Conservation (phyloP, 2,888 invertebrate species). For the Ganaspis brasiliensis region DNA sequence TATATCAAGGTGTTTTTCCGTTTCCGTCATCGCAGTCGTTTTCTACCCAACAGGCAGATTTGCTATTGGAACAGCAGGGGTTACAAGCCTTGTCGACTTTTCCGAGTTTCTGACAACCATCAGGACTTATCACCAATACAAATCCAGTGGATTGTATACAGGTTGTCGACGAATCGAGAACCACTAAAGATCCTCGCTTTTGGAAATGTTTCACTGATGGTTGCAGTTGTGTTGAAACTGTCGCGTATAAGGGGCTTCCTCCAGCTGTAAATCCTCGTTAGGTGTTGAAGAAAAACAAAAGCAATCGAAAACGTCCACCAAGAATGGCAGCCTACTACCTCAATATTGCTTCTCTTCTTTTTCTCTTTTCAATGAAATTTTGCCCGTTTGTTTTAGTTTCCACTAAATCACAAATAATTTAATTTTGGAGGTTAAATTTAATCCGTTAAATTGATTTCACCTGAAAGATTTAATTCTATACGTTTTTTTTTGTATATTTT, state of each 20-base stretch:
- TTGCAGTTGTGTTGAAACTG: slow-evolving; percentile 44
- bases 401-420: not conserved
- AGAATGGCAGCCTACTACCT: slow-evolving; percentile 4
- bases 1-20: slow-evolving; percentile 70
- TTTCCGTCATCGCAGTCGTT: slow-evolving; percentile 55
- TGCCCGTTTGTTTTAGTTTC: not conserved
- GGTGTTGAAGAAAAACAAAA: slow-evolving; percentile 60
- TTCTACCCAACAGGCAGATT: slow-evolving; percentile 53
- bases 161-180: slow-evolving; percentile 42
- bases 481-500: too few relatives aligned
- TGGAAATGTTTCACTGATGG: slow-evolving; percentile 21
- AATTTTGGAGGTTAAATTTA: too few relatives aligned
- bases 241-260: slow-evolving; percentile 39
- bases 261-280: slow-evolving; percentile 54
- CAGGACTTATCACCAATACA: slow-evolving; percentile 56
- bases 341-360: not conserved
- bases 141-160: slow-evolving; percentile 50
- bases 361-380: not conserved
- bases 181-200: slow-evolving; percentile 28
- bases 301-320: slow-evolving; percentile 45
- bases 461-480: too few relatives aligned
- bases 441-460: too few relatives aligned
- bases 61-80: slow-evolving; percentile 58
- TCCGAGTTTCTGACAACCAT: slow-evolving; percentile 55
- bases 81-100: slow-evolving; percentile 59